Conservation (phyloP, 2,888 invertebrate genomes). For the Biston stratarius region DNA sequence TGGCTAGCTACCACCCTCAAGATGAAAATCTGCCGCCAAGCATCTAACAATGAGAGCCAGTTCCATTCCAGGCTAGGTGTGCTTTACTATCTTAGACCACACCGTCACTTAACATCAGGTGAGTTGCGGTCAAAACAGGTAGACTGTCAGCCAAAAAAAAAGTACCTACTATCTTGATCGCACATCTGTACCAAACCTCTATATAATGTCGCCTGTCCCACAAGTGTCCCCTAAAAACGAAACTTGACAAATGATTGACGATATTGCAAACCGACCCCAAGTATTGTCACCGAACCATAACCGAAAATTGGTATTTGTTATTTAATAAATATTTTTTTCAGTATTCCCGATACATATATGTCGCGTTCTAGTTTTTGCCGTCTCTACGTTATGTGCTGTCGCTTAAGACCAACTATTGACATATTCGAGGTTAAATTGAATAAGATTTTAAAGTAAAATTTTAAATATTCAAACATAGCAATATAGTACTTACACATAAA, state of each 20-base stretch:
- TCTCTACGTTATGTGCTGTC: background rate
- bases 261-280: conserved; percentile 74
- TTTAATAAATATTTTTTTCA: conserved; percentile 61
- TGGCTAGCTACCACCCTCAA: no score
- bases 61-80: no score
- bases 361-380: background rate
- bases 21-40: no score
- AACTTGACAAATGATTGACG: conserved; percentile 80
- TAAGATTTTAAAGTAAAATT: conserved; percentile 10
- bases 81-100: no score
- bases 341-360: conserved; percentile 30
- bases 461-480: conserved; percentile 1
- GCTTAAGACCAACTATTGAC: conserved; percentile 12
- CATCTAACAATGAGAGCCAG: no score
- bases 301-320: conserved; percentile 57
- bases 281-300: conserved; percentile 62
- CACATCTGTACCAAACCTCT: background rate
- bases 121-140: no score
- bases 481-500: background rate
- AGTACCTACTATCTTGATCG: conserved; percentile 56
- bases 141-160: no score
- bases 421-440: conserved; percentile 2
- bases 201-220: conserved; percentile 62
- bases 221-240: conserved; percentile 61
- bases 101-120: no score